Evolutionary conservation across 2,888 invertebrate species (phyloP).

Genomic region (Polietes domitor): DNA sequence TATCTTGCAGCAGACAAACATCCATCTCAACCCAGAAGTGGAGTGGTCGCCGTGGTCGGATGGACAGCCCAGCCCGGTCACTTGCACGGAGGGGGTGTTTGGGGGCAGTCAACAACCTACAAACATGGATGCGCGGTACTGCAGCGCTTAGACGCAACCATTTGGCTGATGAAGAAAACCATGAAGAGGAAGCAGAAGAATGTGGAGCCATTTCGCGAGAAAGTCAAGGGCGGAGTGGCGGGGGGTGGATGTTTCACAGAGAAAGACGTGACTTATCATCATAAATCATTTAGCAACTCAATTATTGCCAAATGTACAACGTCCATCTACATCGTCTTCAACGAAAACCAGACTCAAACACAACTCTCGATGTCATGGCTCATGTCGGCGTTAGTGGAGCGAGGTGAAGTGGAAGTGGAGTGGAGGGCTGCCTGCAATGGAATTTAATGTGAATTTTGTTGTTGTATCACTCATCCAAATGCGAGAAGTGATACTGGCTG

Average conservation of each 20-base stretch:
- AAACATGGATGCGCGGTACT: not conserved
- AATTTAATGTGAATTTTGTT: constrained; percentile 6
- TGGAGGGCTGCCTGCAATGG: not conserved
- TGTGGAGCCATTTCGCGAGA: not conserved
- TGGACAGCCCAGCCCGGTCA: no score
- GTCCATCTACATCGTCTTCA: not conserved
- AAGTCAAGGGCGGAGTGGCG: not conserved
- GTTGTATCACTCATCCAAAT: not conserved
- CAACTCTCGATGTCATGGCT: not conserved
- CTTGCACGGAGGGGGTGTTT: no score
- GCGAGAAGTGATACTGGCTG: not conserved
- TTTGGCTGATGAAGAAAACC: not conserved
- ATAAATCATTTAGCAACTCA: constrained; percentile 56
- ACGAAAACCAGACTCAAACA: not conserved
- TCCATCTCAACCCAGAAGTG: not conserved
- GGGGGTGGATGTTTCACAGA: no score
- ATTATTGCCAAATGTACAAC: constrained; percentile 39
- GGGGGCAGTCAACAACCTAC: not conserved
- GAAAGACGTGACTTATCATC: constrained; percentile 44
- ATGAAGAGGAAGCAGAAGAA: not conserved
- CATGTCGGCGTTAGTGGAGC: no score
- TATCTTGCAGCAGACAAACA: constrained; percentile 18
- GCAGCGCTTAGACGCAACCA: not conserved
- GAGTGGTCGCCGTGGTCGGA: not conserved
- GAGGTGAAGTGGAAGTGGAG: not conserved